Conservation (phyloP, 2,888 invertebrate genomes). For the Uloborus plumipes region DNA sequence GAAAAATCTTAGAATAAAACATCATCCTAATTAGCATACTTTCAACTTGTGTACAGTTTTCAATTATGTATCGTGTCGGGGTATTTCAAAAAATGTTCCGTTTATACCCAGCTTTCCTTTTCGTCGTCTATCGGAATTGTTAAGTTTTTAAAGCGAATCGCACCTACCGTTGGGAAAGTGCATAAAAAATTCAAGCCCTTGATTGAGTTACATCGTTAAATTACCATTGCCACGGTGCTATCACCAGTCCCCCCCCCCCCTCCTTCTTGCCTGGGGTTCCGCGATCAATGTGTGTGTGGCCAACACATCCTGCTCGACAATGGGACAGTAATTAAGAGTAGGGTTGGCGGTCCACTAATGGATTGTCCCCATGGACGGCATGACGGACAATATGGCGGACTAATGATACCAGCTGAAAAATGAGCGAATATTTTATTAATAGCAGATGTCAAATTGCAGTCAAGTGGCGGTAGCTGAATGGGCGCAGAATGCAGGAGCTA, state of each 20-base stretch:
- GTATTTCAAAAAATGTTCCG: too few relatives aligned
- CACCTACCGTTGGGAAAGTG: constrained; percentile 28
- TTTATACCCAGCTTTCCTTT: neutral
- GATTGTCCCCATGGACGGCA: constrained; percentile 51
- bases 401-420: constrained; percentile 63
- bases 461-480: constrained; percentile 54
- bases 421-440: constrained; percentile 62
- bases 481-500: neutral
- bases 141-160: neutral
- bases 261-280: neutral
- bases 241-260: constrained; percentile 10
- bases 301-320: constrained; percentile 46
- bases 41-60: too few relatives aligned
- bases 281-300: constrained; percentile 32
- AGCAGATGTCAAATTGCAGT: constrained; percentile 62
- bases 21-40: too few relatives aligned
- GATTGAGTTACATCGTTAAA: constrained; percentile 56
- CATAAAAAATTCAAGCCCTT: constrained; percentile 49
- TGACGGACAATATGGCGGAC: constrained; percentile 58
- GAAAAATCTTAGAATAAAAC: too few relatives aligned
- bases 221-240: constrained; percentile 38
- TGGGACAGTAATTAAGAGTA: constrained; percentile 57
- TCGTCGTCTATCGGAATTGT: neutral
- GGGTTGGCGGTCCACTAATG: constrained; percentile 53
- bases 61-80: too few relatives aligned